Conservation (phyloP, 2,113 vertebrate species). For the Xerus inauris region DNA sequence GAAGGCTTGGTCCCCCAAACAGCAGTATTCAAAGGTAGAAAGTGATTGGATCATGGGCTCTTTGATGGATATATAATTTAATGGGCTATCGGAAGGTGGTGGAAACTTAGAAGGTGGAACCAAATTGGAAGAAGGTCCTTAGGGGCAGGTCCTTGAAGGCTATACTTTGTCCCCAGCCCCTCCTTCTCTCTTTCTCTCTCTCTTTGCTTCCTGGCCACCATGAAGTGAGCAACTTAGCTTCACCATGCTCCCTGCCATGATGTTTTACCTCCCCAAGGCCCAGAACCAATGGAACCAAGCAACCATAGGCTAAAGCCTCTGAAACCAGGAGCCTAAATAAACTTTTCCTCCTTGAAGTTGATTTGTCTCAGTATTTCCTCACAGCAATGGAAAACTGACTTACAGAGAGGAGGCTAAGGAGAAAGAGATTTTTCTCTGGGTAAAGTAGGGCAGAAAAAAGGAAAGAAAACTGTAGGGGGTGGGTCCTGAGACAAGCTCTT, state of each 20-base stretch:
- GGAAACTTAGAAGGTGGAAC: background rate
- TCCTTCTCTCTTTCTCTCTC: background rate
- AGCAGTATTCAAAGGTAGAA: background rate
- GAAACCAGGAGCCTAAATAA: background rate
- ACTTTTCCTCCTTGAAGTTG: background rate
- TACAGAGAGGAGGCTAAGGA: background rate
- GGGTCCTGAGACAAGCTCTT: background rate
- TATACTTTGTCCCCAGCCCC: background rate
- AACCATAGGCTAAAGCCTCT: background rate
- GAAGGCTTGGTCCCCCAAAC: background rate
- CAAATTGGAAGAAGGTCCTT: background rate
- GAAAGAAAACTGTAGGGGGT: fast-evolving
- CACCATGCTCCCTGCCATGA: background rate
- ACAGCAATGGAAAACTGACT: background rate
- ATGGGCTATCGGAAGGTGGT: background rate
- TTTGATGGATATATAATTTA: background rate
- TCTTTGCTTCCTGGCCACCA: background rate
- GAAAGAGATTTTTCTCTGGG: background rate
- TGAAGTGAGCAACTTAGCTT: background rate
- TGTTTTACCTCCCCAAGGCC: background rate
- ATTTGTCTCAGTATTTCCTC: background rate
- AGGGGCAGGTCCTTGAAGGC: background rate
- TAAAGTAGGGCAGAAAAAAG: background rate
- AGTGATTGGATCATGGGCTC: background rate
- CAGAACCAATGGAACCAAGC: background rate